phyloP scores from a whole-genome alignment of 2,113 vertebrate genomes.

The Pholis gunnellus region DNA sequence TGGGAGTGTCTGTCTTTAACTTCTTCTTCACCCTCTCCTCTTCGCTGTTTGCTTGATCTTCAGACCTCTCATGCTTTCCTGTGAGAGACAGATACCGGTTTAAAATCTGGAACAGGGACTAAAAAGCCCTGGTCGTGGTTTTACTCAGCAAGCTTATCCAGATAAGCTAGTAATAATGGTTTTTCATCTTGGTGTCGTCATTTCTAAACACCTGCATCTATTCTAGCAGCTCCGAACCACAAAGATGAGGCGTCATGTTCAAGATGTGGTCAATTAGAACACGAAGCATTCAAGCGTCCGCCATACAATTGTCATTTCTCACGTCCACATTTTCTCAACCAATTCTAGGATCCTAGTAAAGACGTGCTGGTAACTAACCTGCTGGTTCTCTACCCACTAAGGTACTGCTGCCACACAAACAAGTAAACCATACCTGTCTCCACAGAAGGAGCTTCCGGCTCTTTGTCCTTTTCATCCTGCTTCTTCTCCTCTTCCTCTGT shows the following conservation, averaged over 20 bases:
- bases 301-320: neutral
- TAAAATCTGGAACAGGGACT: neutral
- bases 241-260: neutral
- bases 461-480: neutral
- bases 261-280: neutral
- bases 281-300: too few relatives aligned
- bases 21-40: slow-evolving; percentile 23
- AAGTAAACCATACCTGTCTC: slow-evolving; percentile 10
- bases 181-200: neutral
- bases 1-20: neutral
- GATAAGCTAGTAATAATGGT: neutral
- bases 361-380: neutral
- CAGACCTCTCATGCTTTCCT: slow-evolving; percentile 22
- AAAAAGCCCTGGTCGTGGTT: neutral
- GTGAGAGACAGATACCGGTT: neutral
- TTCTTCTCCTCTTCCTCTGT: slow-evolving; percentile 9
- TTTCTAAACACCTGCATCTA: neutral
- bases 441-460: neutral
- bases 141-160: neutral
- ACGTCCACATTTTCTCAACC: neutral
- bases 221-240: neutral
- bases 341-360: neutral
- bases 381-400: neutral
- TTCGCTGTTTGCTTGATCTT: neutral
- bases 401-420: neutral